Conservation (phyloP, 2,797 vertebrate species). For the Tenualosa ilisha region DNA sequence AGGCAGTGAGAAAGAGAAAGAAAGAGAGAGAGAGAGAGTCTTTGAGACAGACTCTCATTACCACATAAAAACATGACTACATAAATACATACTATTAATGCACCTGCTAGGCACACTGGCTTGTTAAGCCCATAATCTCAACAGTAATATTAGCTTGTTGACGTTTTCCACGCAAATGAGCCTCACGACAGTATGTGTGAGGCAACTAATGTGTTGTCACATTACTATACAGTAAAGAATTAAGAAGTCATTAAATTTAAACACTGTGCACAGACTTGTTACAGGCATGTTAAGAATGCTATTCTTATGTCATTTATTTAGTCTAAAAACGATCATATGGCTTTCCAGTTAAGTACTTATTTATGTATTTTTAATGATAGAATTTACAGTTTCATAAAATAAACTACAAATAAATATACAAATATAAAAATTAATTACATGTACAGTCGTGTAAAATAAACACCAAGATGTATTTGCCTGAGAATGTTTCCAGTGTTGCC, state of each 20-base stretch:
- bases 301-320: conserved; percentile 24
- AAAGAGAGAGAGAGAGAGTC: background rate
- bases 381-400: too few species aligned
- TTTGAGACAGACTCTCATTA: background rate
- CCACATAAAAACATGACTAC: conserved; percentile 14
- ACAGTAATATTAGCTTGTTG: background rate
- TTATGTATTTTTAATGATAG: too few species aligned
- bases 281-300: background rate
- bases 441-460: background rate
- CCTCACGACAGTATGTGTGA: background rate
- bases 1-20: background rate
- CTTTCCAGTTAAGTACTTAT: background rate
- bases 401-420: too few species aligned
- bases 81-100: background rate
- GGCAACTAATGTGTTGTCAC: background rate
- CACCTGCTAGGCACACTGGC: background rate
- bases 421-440: background rate
- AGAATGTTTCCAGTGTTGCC: background rate
- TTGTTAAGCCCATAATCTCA: conserved; percentile 13
- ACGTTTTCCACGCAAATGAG: conserved; percentile 49
- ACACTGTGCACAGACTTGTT: background rate
- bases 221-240: background rate
- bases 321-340: background rate
- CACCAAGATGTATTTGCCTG: background rate
- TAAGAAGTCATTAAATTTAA: background rate